These are phyloP conservation scores for Glossophaga mutica DNA, from an alignment of 2,797 vertebrate genomes.

Conservation along the genomic window DNA sequence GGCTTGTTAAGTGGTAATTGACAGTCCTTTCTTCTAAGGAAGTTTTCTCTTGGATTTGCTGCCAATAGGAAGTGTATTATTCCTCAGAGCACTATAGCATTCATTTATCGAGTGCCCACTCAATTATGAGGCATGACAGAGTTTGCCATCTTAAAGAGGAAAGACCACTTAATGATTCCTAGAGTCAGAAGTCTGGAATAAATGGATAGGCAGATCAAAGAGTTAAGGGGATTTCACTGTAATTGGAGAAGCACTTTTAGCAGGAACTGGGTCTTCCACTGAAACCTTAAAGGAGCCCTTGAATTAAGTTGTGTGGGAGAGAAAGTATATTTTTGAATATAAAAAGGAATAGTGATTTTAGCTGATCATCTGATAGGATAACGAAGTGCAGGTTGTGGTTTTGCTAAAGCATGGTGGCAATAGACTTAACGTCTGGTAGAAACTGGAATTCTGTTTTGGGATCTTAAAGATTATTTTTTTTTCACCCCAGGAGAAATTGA, in stretches of 20 bases:
- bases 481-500: not conserved
- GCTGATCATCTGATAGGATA: not conserved
- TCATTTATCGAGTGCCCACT: constrained; percentile 74
- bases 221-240: constrained; percentile 42
- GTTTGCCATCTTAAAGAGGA: constrained; percentile 64
- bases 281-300: constrained; percentile 27
- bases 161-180: constrained; percentile 63
- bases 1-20: constrained; percentile 69
- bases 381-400: not conserved
- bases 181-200: constrained; percentile 68
- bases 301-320: not conserved
- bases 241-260: not conserved
- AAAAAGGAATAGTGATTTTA: constrained; percentile 31
- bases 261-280: not conserved
- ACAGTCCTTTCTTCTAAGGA: constrained; percentile 66
- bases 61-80: constrained; percentile 72
- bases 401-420: not conserved
- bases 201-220: constrained; percentile 60
- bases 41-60: constrained; percentile 68
- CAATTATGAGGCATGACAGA: constrained; percentile 69
- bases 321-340: not conserved
- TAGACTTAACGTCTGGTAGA: not conserved
- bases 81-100: constrained; percentile 45
- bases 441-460: not conserved
- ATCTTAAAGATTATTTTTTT: not conserved